Evolutionary conservation across 2,113 vertebrate genomes (phyloP).

Genomic region (Geococcyx californianus): DNA sequence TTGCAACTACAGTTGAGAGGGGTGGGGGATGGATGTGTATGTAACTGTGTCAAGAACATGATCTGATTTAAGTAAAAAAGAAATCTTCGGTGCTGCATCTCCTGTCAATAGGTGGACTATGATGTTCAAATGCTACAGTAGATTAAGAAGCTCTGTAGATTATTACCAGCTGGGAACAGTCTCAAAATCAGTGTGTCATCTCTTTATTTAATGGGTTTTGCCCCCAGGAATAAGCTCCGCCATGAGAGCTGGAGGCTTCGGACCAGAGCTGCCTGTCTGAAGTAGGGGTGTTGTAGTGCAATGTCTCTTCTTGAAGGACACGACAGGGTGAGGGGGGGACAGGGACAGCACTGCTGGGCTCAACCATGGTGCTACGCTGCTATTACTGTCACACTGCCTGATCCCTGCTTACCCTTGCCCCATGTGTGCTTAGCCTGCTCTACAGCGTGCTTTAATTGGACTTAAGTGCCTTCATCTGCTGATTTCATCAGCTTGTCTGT

Average conservation of each 20-base stretch:
- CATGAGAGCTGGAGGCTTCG: neutral
- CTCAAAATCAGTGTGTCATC: neutral
- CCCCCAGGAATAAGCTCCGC: neutral
- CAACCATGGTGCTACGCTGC: neutral
- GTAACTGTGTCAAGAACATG: neutral
- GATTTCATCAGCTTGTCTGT: neutral
- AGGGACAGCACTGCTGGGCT: neutral
- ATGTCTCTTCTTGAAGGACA: neutral
- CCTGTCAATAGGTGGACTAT: neutral
- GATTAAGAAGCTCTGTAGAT: neutral
- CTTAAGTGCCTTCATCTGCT: neutral
- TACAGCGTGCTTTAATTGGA: neutral
- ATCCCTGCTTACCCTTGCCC: neutral
- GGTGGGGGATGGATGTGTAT: no score
- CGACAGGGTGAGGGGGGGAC: fast-evolving
- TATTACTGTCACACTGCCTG: fast-evolving
- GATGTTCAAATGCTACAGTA: neutral
- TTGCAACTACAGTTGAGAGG: neutral
- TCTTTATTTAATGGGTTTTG: neutral
- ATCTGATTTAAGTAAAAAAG: neutral
- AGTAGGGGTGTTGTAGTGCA: neutral
- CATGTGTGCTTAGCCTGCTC: neutral
- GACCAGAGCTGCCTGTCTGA: neutral
- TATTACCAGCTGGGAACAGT: neutral
- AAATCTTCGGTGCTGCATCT: neutral